phyloP scores from a whole-genome alignment of 2,888 invertebrate species.

The Bellardia pandia region DNA sequence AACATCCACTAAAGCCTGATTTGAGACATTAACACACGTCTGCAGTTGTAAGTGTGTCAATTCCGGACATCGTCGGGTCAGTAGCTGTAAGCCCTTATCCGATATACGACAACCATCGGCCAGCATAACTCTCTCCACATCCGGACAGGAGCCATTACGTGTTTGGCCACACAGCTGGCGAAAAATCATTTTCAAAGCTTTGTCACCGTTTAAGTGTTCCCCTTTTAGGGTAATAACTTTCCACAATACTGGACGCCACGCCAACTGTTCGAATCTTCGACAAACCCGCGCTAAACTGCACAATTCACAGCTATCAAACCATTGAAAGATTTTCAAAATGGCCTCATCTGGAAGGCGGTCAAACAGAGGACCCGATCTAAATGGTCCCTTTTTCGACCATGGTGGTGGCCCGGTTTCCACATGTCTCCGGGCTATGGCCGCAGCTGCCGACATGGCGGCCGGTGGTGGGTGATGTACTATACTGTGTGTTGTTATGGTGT shows the following conservation, averaged over 20 bases:
- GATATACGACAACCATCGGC: slow-evolving; percentile 90
- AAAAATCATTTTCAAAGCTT: slow-evolving; percentile 87
- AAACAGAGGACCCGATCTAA: slow-evolving; percentile 85
- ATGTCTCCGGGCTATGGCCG: slow-evolving; percentile 73
- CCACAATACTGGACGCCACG: slow-evolving; percentile 92
- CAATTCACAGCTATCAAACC: slow-evolving; percentile 89
- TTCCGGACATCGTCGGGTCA: slow-evolving; percentile 92
- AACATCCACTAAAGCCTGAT: slow-evolving; percentile 91
- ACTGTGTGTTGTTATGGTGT: slow-evolving; percentile 75
- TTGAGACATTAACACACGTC: slow-evolving; percentile 90
- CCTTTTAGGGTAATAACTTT: slow-evolving; percentile 87
- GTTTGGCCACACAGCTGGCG: slow-evolving; percentile 88
- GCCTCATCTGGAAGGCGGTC: slow-evolving; percentile 88
- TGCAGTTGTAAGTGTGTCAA: slow-evolving; percentile 92
- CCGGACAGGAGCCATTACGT: slow-evolving; percentile 88
- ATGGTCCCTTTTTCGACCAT: slow-evolving; percentile 83
- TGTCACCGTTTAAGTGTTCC: slow-evolving; percentile 86
- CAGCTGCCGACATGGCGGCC: slow-evolving; percentile 72
- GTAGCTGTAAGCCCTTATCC: slow-evolving; percentile 90
- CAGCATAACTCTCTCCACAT: slow-evolving; percentile 88
- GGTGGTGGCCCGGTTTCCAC: slow-evolving; percentile 79
- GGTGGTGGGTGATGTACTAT: slow-evolving; percentile 76
- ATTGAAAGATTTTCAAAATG: slow-evolving; percentile 88
- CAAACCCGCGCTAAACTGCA: slow-evolving; percentile 91
- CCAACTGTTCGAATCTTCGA: slow-evolving; percentile 89